A percentile compares a stretch with the other conserved stretches of the same genome.
Conservation (phyloP, 2,113 vertebrate species). For the Thamnophis sirtalis region DNA sequence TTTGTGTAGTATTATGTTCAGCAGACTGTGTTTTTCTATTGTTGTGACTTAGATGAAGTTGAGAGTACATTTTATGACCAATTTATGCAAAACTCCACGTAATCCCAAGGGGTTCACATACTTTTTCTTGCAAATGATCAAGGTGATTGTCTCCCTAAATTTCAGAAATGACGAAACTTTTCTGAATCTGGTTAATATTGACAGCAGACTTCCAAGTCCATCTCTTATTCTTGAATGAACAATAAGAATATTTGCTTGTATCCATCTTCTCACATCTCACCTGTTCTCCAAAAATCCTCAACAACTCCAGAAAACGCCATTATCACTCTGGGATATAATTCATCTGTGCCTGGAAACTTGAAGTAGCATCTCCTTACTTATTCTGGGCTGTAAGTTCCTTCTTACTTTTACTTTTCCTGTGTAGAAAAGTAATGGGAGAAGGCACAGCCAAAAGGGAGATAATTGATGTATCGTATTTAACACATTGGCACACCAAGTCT, state of each 20-base stretch:
- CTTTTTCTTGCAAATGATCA: no score
- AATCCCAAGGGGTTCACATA: no score
- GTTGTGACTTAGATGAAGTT: no score
- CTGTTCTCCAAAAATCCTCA: background rate
- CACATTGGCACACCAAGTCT: background rate
- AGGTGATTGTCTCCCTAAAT: background rate
- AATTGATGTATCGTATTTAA: background rate
- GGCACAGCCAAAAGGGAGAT: background rate
- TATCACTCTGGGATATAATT: background rate
- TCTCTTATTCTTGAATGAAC: background rate
- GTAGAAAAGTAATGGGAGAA: background rate
- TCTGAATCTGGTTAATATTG: background rate
- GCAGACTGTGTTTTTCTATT: no score
- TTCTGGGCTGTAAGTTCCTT: background rate
- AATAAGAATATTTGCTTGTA: background rate
- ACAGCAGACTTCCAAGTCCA: background rate
- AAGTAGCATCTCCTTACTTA: background rate
- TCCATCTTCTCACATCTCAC: background rate
- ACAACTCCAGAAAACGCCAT: background rate
- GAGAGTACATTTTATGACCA: no score
- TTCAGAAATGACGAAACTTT: background rate
- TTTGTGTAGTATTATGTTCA: no score
- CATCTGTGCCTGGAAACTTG: background rate
- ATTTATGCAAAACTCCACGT: no score
- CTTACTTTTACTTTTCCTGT: background rate